Conservation (phyloP, 2,797 vertebrate species). For the Borostomias antarcticus region DNA sequence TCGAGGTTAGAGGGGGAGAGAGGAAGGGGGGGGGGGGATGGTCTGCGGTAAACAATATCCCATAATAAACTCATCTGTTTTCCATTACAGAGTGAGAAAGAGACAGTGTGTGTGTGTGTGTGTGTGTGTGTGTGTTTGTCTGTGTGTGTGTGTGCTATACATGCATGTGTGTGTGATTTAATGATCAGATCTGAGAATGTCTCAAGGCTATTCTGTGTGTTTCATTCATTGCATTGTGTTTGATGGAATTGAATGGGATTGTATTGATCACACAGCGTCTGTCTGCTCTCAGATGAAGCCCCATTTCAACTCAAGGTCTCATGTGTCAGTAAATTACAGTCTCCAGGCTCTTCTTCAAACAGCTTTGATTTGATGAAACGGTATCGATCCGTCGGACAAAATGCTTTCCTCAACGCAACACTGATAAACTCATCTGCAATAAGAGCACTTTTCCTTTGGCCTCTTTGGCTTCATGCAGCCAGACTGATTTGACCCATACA, state of each 20-base stretch:
- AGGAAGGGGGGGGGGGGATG: conserved; percentile 40
- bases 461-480: not conserved
- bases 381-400: not conserved
- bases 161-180: too few species aligned
- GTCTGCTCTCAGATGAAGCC: conserved; percentile 14
- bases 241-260: conserved; percentile 20
- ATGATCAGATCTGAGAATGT: too few species aligned
- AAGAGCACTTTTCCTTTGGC: not conserved
- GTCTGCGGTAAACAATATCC: conserved; percentile 37
- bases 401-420: not conserved
- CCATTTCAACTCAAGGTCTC: not conserved
- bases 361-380: not conserved
- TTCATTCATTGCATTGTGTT: conserved; percentile 8
- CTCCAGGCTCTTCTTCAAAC: conserved; percentile 1
- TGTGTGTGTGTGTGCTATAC: not conserved
- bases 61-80: conserved; percentile 56
- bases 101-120: not conserved
- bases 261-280: conserved; percentile 35
- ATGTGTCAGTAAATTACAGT: not conserved
- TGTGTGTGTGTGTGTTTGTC: conserved; percentile 6
- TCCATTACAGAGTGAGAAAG: conserved; percentile 31
- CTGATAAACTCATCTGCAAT: not conserved
- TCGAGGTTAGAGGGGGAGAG: conserved; percentile 42
- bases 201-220: not conserved
- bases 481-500: not conserved